Evolutionary conservation across 2,888 invertebrate genomes (phyloP).

Genomic region (Nomada flava): DNA sequence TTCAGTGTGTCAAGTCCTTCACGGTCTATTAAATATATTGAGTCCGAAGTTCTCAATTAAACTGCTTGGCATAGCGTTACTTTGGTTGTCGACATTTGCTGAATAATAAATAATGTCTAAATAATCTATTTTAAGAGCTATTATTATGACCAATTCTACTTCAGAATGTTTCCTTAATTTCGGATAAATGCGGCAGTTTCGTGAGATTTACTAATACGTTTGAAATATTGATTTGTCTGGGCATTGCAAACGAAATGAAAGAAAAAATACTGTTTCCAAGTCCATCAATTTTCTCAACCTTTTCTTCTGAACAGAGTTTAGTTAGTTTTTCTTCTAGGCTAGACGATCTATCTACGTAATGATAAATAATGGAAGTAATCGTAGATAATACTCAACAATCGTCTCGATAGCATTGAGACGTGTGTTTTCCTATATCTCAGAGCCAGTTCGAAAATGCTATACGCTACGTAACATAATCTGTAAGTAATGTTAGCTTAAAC

Average conservation of each 20-base stretch:
- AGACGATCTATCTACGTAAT: too few relatives aligned
- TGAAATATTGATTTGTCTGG: not conserved
- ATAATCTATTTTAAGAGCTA: too few relatives aligned
- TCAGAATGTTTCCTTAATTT: too few relatives aligned
- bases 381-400: not conserved
- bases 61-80: not conserved
- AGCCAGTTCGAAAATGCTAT: not conserved
- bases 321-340: too few relatives aligned
- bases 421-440: too few relatives aligned
- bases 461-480: not conserved
- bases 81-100: not conserved
- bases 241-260: not conserved
- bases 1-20: not conserved
- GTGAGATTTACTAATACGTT: too few relatives aligned
- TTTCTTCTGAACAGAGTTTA: not conserved
- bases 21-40: not conserved
- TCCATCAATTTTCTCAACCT: not conserved
- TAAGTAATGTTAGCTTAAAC: constrained; percentile 19
- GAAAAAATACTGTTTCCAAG: not conserved
- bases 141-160: too few relatives aligned
- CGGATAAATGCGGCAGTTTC: too few relatives aligned
- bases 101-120: too few relatives aligned
- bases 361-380: too few relatives aligned
- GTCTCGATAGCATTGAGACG: not conserved
- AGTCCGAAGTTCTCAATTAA: constrained; percentile 1